A percentile compares a stretch with the other conserved stretches of the same genome.
Conservation (phyloP, 2,113 vertebrate genomes). For the Ophthalmolycus amberensis region DNA sequence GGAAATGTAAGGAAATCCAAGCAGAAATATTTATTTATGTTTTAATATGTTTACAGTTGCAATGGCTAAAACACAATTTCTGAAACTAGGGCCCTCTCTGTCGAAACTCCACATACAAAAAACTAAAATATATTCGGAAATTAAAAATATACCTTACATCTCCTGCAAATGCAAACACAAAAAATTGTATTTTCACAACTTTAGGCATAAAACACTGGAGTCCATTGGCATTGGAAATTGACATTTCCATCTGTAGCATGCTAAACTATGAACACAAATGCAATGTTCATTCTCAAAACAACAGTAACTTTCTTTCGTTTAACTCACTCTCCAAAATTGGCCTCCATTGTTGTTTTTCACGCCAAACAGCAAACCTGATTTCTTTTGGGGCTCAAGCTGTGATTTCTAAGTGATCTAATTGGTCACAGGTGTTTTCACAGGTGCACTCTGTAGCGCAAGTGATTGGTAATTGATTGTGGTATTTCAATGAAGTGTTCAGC, state of each 20-base stretch:
- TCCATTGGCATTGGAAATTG: no score
- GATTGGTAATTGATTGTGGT: no score
- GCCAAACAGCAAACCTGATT: background rate
- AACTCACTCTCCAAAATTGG: background rate
- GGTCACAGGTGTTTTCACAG: background rate
- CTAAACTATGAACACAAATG: no score
- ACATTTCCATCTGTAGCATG: no score
- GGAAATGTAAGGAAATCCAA: background rate
- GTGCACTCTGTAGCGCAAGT: background rate
- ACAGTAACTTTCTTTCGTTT: background rate
- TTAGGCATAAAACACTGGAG: no score
- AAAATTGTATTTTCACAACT: no score
- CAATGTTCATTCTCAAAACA: no score
- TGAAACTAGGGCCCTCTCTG: no score
- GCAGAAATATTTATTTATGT: background rate
- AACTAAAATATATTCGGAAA: background rate
- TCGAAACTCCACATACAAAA: no score
- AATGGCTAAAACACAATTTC: background rate
- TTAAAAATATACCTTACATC: no score
- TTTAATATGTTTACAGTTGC: background rate
- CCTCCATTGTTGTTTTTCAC: background rate
- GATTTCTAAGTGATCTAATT: background rate
- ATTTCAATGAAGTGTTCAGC: no score
- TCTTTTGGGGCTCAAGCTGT: background rate
- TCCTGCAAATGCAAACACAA: no score